These are phyloP conservation scores for Enteromius afrohamiltoni DNA, from an alignment of 2,797 vertebrate genomes.

Conservation along the genomic window DNA sequence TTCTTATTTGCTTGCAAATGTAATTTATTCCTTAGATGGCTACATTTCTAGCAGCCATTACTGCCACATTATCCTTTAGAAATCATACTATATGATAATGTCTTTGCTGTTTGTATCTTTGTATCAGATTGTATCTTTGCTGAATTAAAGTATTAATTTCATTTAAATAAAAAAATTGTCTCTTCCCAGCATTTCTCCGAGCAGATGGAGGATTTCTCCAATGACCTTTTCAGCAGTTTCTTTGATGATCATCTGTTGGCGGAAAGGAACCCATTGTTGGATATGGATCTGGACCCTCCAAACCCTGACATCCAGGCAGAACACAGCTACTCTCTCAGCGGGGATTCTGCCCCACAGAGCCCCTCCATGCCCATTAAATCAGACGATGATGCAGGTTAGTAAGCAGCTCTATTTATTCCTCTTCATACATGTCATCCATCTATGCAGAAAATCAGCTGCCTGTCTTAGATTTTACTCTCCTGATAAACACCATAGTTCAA, in stretches of 20 bases:
- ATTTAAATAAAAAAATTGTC: neutral
- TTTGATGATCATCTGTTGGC: constrained; percentile 94
- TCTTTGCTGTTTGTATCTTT: neutral
- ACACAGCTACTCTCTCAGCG: constrained; percentile 97
- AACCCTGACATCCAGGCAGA: constrained; percentile 94
- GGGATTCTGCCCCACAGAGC: constrained; percentile 96
- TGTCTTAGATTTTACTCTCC: neutral
- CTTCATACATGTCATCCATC: neutral
- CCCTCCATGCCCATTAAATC: constrained; percentile 93
- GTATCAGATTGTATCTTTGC: neutral
- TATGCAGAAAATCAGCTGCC: neutral
- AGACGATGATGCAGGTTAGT: constrained; percentile 87
- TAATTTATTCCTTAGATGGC: neutral
- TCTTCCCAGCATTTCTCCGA: constrained; percentile 88
- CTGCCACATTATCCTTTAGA: neutral
- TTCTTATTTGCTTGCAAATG: neutral
- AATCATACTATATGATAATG: neutral
- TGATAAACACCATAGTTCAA: constrained; percentile 7
- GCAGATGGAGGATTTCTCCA: constrained; percentile 99
- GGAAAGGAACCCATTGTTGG: constrained; percentile 89
- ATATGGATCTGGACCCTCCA: constrained; percentile 91
- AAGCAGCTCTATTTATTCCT: neutral
- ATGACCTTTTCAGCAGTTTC: constrained; percentile 96
- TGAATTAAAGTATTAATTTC: too few species aligned
- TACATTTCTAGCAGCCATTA: neutral